Base-by-base conservation (phyloP, 2,888 invertebrate genomes). In the Unio pictorum region DNA sequence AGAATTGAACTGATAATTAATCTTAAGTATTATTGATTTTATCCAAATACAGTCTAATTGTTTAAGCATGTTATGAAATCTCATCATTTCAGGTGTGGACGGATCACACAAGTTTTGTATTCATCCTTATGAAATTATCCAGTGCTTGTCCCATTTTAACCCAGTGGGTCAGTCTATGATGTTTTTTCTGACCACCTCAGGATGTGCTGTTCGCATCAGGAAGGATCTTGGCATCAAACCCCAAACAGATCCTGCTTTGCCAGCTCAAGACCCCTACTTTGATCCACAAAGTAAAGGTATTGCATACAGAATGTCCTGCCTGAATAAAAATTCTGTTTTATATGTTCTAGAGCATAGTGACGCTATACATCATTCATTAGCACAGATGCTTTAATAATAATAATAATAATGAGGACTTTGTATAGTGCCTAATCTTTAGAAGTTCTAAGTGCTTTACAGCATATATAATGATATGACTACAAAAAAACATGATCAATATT, bases 81-180 rank as follows among this genome's bases (percentile, higher is more conserved):
- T 23, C 17, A 45, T 15, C 54, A 61, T 76, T 72, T 15, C 71
- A 84, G 84, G 83, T 76, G 81, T 81, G 45, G 79, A 79, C 18
- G 73, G 74, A 1, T 74, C 78, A 58, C 75, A 81, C 56, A 67
- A 63, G 59, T 80, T 84, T 64, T 69, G 75, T 57, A 73, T 86
- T 7, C 68, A 73, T 62, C 79, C 81, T 2, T 61, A 72, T 30
- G 85, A 87, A 34, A 79, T 87, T 34, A 71, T 78, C 34, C 76
- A 78, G 66, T 84, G 84, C 68, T 71, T 82, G 81, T 93, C 93
- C 63, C 94, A 95, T 91, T 95, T 95, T 91, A 94, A 94, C 91
- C 93, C 94, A 5, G 94, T 93, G 89, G 91, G 92, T 1, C 91
- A 95, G 88, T 95, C 95, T 8, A 94, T 96, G 2, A 91, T 97